A percentile compares a stretch with the other conserved stretches of the same genome.
phyloP scores from a whole-genome alignment of 53 echinoderm and acorn worm genomes.

The Zoroaster sp. region DNA sequence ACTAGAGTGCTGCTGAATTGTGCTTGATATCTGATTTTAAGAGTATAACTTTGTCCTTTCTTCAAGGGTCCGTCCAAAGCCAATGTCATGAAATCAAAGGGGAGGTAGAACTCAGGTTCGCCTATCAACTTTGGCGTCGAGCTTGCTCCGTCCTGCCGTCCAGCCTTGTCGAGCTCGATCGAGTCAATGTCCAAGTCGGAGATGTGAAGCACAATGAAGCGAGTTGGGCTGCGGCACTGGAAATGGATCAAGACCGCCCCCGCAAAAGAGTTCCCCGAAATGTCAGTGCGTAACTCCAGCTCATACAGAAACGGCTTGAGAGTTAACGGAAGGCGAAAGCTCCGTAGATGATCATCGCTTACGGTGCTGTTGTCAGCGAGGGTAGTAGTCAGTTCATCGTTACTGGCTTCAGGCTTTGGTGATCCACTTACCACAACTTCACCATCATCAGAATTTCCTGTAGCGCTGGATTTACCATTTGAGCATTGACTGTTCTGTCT shows the following conservation, averaged over 20 bases:
- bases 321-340: slow-evolving; percentile 75
- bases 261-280: slow-evolving; percentile 62
- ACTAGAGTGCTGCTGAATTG: slow-evolving; percentile 55
- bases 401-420: background rate
- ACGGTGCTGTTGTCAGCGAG: background rate
- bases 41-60: slow-evolving; percentile 49
- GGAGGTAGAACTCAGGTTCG: slow-evolving; percentile 56
- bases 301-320: slow-evolving; percentile 75
- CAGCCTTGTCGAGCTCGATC: background rate
- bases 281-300: slow-evolving; percentile 66
- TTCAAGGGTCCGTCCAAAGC: slow-evolving; percentile 38
- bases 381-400: background rate
- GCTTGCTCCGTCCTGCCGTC: background rate
- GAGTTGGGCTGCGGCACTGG: slow-evolving; percentile 62
- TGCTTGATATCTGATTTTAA: slow-evolving; percentile 64
- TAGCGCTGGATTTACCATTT: background rate
- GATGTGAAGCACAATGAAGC: slow-evolving; percentile 76
- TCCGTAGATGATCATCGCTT: slow-evolving; percentile 47
- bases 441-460: background rate
- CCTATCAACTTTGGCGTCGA: slow-evolving; percentile 9
- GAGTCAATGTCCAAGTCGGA: slow-evolving; percentile 48
- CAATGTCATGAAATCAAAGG: slow-evolving; percentile 59
- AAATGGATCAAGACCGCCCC: slow-evolving; percentile 77
- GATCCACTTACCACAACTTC: background rate
- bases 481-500: slow-evolving; percentile 6